Evolutionary conservation across 2,888 invertebrate species (phyloP), one percentile per base, ranked within the genome.

Genomic region (Phalera bucephala): DNA sequence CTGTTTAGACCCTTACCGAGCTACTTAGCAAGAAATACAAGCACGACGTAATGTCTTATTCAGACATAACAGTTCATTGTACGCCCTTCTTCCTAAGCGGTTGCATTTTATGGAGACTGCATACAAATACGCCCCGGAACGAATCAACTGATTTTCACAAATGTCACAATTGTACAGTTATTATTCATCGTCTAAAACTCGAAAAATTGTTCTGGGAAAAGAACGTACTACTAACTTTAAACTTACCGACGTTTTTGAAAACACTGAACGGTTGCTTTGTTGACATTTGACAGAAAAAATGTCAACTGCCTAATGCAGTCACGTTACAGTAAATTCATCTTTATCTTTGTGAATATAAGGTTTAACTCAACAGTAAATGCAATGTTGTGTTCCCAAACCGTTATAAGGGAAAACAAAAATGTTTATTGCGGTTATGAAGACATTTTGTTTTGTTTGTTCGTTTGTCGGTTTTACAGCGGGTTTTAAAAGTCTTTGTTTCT

Each of bases 361-460:
- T 20, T 26, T 13, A 34, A 38, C 33, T 22, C 13, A n/a, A 20
- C 32, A 28, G 33, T 22, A 7, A 19, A 15, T 1, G 30, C 30
- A 28, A 23, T 29, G 26, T 43, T 28, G 40, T 42, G 23, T 41
- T 43, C 4, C n/a, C 17, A 27, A 39, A 45, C 64, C 58, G 63
- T 67, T 72, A 64, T 49, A 45, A 47, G n/a, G n/a, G 9, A 8
- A 36, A 60, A 62, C 46, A 59, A 64, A 60, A 44, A 36, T 46
- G 28, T 78, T 76, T 77, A 77, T 71, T 71, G 75, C 65, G 68
- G 76, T 77, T 62, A 61, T 71, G 64, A 69, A 62, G 55, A 52
- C 41, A 22, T 55, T 50, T 59, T 61, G 53, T 59, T 43, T 48
- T 48, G 45, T 55, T 30, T 43, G 45, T 52, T 40, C 53, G 49